These are phyloP conservation scores for Atherinosoma microstoma DNA, from an alignment of 2,797 vertebrate species.

Conservation along the genomic window DNA sequence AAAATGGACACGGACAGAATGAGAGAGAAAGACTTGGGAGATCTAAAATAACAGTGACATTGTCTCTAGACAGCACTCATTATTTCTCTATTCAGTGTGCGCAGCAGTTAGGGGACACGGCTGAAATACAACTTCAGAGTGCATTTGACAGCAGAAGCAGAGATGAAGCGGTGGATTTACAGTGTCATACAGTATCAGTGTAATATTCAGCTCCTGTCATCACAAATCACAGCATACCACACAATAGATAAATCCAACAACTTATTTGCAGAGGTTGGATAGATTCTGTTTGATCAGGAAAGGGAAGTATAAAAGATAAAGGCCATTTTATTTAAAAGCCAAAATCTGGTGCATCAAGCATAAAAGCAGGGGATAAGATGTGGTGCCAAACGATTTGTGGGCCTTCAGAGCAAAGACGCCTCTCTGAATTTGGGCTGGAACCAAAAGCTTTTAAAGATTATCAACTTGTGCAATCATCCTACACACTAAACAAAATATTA, in stretches of 20 bases:
- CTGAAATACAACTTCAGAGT: conserved; percentile 77
- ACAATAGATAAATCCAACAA: conserved; percentile 56
- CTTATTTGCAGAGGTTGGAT: conserved; percentile 63
- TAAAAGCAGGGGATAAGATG: conserved; percentile 30
- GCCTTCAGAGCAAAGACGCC: conserved; percentile 19
- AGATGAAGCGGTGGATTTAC: conserved; percentile 76
- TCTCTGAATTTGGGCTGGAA: conserved; percentile 16
- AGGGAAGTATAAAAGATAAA: conserved; percentile 39
- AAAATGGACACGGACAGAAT: conserved; percentile 55
- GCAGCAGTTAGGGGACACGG: conserved; percentile 64
- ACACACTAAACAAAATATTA: conserved; percentile 3
- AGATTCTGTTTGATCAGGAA: conserved; percentile 67
- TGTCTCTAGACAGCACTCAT: conserved; percentile 75
- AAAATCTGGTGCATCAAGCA: conserved; percentile 40
- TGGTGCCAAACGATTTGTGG: conserved; percentile 47
- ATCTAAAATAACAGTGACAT: conserved; percentile 79
- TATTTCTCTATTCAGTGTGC: conserved; percentile 74
- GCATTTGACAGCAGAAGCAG: conserved; percentile 73
- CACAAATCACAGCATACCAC: conserved; percentile 63
- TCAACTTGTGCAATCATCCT: neutral
- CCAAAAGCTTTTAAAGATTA: conserved; percentile 32
- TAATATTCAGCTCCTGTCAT: conserved; percentile 75
- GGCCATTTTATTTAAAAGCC: conserved; percentile 56
- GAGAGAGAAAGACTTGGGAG: conserved; percentile 59
- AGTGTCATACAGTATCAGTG: conserved; percentile 74